These are phyloP conservation scores for Premnoplex brunnescens DNA, from an alignment of 2,797 vertebrate species.

Conservation along the genomic window DNA sequence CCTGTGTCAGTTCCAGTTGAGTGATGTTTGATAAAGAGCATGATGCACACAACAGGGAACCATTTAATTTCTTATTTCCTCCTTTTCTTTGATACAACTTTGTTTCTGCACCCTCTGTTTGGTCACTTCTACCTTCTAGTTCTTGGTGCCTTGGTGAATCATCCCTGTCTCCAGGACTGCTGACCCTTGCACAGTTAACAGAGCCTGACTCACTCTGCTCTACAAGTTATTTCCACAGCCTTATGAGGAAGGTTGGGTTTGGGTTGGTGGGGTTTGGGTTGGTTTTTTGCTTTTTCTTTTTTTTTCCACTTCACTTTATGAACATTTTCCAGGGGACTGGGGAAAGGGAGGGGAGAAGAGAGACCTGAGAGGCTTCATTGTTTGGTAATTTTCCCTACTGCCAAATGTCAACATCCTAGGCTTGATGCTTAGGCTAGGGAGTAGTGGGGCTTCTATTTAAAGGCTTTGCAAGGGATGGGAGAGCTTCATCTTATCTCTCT, in stretches of 20 bases:
- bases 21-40: background rate
- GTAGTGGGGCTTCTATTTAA: slow-evolving; percentile 30
- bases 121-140: background rate
- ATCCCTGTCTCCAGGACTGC: slow-evolving; percentile 6
- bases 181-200: slow-evolving; percentile 7
- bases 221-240: slow-evolving; percentile 38
- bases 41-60: background rate
- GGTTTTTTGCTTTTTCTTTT: background rate
- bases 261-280: slow-evolving; percentile 8
- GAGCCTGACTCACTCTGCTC: slow-evolving; percentile 67
- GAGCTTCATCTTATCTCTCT: slow-evolving; percentile 42
- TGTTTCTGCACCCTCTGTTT: background rate
- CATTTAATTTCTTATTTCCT: background rate
- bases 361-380: slow-evolving; percentile 34
- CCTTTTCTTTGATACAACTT: background rate
- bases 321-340: slow-evolving; percentile 19
- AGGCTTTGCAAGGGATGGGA: slow-evolving; percentile 17
- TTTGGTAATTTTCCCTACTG: slow-evolving; percentile 7
- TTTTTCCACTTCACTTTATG: slow-evolving; percentile 1
- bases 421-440: background rate
- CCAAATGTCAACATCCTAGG: background rate
- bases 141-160: slow-evolving; percentile 50
- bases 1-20: background rate
- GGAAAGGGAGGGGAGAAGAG: background rate
- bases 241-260: slow-evolving; percentile 3